Base-by-base conservation (phyloP, 1,140 invertebrate genomes). In the Pseudachorutes palmiensis region DNA sequence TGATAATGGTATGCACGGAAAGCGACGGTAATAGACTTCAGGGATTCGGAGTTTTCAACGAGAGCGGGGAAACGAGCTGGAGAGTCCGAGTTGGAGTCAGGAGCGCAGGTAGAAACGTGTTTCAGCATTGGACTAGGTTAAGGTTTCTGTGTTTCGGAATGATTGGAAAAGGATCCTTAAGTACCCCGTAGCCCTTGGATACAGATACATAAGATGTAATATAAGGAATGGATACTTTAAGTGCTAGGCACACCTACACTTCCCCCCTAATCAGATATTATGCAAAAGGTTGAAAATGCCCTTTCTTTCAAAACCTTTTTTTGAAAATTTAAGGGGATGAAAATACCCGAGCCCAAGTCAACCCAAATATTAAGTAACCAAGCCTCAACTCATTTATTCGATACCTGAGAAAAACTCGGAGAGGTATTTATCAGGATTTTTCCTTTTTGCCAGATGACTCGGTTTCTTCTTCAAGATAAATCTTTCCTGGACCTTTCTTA, bases 131-230 rank as follows among this genome's bases (percentile, higher is more conserved):
- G 30, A 60, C 14, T 41, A 63, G 63, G 63, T 64, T 55, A 55
- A 55, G 51, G 51, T 55, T 55, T 55, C 24, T 22, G 24, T 5
- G 51, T 28, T 64, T 26, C 64, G 29, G n/a, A 33, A 59, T 49
- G 64, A n/a, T n/a, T n/a, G n/a, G n/a, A n/a, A n/a, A n/a, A n/a
- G n/a, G n/a, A n/a, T n/a, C 24, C 55, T 60, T 66, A 66, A 66
- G 65, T 66, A 66, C 65, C 65, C n/a, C n/a, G n/a, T 61, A 60
- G 26, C 5, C 31, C 33, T 33, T 33, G 60, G n/a, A 62, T 33
- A 14, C 22, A 41, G 60, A n/a, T 16, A 22, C 26, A 60, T n/a
- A 22, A 24, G 51, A 55, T 5, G 5, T 55, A 55, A 5, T 19
- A 5, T 14, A 22, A 55, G 51, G 51, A 55, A 62, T 62, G 58